Base-by-base conservation (phyloP, 2,797 vertebrate genomes). In the Hippoglossus hippoglossus region DNA sequence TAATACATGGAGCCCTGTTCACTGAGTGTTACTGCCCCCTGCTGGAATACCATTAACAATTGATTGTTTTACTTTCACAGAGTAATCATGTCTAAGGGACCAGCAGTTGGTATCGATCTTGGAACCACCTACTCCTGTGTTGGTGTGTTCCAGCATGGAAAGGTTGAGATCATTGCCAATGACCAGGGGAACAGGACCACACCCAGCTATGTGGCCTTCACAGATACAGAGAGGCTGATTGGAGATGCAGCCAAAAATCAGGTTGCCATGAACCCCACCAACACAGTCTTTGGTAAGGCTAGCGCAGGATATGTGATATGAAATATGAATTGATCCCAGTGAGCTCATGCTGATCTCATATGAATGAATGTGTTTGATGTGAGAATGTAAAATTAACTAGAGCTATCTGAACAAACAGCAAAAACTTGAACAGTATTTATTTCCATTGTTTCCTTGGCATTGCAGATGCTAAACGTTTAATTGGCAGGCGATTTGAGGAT, bases 91-190 rank as follows among this genome's bases (percentile, higher is more conserved):
- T 98, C 97, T 16, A 99, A 99, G 92, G 97, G 98, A 93, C 95
- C 96, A 93, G 97, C 98, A 63, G 97, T 99, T 5, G 98, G 98
- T 5, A 99, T 99, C 8, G 98, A 99, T 88, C 95, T 99, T 12
- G 98, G 97, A 82, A 99, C 97, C 93, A 99, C 97, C 84, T 98
- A 99, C 72, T 99, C 97, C 28, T 99, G 97, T 54, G 97, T 99
- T 51, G 97, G 97, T 0, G 97, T 99, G 0, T 99, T 99, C 93
- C 97, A 99, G 28, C 97, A 99, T 63, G 97, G 97, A 13, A 99
- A 99, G 88, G 98, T 99, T 86, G 98, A 99, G 72, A 99, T 99
- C 63, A 98, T 99, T 71, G 97, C 97, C 89, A 99, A 99, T 0
- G 97, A 99, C 84, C 98, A 99, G 91, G 97, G 97, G 2, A 98